Percentiles rank a stretch among this genome's conserved stretches.
These are phyloP conservation scores for Physeter macrocephalus DNA, from an alignment of 2,113 vertebrate species.

Conservation along the genomic window DNA sequence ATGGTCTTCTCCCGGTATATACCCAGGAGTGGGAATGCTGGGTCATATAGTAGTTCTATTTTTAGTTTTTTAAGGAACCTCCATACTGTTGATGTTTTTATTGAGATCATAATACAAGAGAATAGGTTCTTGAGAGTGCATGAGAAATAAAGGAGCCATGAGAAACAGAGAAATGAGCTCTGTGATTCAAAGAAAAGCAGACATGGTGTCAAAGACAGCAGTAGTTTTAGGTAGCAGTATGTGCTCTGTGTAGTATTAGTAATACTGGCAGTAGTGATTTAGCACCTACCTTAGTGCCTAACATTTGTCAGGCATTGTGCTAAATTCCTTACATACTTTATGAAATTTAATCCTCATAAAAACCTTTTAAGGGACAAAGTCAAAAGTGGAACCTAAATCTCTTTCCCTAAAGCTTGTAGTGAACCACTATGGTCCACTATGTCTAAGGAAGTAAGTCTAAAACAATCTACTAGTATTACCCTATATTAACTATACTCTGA, in stretches of 20 bases:
- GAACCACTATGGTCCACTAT: neutral
- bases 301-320: neutral
- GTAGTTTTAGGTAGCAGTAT: neutral
- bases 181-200: neutral
- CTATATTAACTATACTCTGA: neutral
- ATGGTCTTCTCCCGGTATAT: neutral
- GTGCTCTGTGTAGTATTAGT: neutral
- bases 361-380: neutral
- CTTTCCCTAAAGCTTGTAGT: neutral
- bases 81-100: neutral
- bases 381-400: neutral
- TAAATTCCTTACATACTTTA: neutral
- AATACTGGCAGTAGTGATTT: neutral
- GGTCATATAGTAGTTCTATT: neutral
- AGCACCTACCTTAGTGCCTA: neutral
- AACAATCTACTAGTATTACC: neutral
- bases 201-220: neutral
- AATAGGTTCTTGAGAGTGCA: neutral
- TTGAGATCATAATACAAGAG: neutral
- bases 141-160: neutral
- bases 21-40: neutral
- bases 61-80: neutral
- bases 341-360: neutral
- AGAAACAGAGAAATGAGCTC: neutral
- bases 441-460: neutral